These are phyloP conservation scores for Melangyna quadrimaculata DNA, from an alignment of 2,888 invertebrate species.

Conservation along the genomic window DNA sequence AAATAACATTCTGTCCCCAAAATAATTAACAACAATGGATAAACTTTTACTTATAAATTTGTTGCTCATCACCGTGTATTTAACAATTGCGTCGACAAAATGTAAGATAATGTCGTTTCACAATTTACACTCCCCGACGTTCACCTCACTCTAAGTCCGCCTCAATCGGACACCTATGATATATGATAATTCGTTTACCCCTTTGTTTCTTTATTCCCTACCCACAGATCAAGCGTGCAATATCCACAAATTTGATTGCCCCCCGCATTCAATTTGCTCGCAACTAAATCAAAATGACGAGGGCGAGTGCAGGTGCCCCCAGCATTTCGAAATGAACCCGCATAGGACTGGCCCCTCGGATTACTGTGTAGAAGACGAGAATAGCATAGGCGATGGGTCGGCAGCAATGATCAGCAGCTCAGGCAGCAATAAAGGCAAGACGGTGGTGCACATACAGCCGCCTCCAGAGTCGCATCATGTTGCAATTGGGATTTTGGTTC, in stretches of 20 bases:
- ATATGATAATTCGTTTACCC: constrained; percentile 11
- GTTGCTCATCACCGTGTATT: constrained; percentile 44
- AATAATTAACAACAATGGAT: constrained; percentile 46
- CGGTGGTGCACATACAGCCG: constrained; percentile 66
- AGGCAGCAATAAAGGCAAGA: constrained; percentile 44
- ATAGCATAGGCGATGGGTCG: constrained; percentile 55
- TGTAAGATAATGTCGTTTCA: constrained; percentile 40
- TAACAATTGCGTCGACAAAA: constrained; percentile 53
- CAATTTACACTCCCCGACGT: not conserved
- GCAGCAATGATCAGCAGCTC: constrained; percentile 28
- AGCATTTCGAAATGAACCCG: constrained; percentile 53
- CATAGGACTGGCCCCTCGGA: constrained; percentile 44
- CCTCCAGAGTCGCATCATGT: constrained; percentile 72
- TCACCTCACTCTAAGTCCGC: not conserved
- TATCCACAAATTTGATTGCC: constrained; percentile 62
- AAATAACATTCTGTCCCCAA: not conserved
- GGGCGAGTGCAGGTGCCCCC: constrained; percentile 59
- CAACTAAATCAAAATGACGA: constrained; percentile 32
- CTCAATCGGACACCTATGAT: not conserved
- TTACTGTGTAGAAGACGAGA: constrained; percentile 58
- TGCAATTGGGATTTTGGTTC: constrained; percentile 74
- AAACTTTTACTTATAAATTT: constrained; percentile 51
- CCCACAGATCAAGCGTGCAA: constrained; percentile 52
- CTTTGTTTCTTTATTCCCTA: not conserved
- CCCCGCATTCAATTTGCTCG: constrained; percentile 55